These are phyloP conservation scores for Gadus chalcogrammus DNA, from an alignment of 2,113 vertebrate genomes.

Conservation along the genomic window DNA sequence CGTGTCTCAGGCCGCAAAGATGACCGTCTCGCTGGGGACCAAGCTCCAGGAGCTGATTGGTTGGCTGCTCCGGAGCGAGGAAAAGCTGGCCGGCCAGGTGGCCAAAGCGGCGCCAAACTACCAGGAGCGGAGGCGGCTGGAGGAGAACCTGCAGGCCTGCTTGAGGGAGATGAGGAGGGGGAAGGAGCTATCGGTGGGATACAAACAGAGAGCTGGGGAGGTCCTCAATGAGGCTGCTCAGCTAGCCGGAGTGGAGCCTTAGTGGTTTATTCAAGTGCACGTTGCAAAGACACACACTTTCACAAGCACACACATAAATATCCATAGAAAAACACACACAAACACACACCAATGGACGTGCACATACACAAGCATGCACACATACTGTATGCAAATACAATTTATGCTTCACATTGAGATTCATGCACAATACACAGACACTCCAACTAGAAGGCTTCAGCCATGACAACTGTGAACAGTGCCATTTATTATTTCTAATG, in stretches of 20 bases:
- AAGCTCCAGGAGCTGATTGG: slow-evolving; percentile 49
- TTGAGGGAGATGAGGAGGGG: slow-evolving; percentile 59
- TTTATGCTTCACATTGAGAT: not conserved
- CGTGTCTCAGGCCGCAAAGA: slow-evolving; percentile 55
- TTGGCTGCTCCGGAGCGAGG: slow-evolving; percentile 58
- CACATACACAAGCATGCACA: not conserved
- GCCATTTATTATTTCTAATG: no score
- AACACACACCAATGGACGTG: not conserved
- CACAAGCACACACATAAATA: not conserved
- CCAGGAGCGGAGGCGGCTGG: slow-evolving; percentile 59
- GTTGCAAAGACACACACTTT: not conserved
- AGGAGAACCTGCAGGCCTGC: slow-evolving; percentile 64
- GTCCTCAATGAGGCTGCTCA: slow-evolving; percentile 61
- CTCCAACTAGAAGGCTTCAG: no score
- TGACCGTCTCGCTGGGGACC: slow-evolving; percentile 49
- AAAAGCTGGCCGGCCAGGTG: slow-evolving; percentile 46
- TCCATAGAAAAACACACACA: not conserved
- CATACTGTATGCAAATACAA: not conserved
- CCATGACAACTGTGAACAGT: no score
- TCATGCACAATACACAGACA: no score
- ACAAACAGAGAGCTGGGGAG: slow-evolving; percentile 50
- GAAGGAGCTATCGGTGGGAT: slow-evolving; percentile 53
- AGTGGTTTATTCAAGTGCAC: slow-evolving; percentile 15
- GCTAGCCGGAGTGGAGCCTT: slow-evolving; percentile 51
- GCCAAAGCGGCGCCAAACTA: slow-evolving; percentile 31